Percentiles rank a stretch among this genome's conserved stretches.
Evolutionary conservation across 2,113 vertebrate species (phyloP).

Genomic region (Ctenodactylus gundi): DNA sequence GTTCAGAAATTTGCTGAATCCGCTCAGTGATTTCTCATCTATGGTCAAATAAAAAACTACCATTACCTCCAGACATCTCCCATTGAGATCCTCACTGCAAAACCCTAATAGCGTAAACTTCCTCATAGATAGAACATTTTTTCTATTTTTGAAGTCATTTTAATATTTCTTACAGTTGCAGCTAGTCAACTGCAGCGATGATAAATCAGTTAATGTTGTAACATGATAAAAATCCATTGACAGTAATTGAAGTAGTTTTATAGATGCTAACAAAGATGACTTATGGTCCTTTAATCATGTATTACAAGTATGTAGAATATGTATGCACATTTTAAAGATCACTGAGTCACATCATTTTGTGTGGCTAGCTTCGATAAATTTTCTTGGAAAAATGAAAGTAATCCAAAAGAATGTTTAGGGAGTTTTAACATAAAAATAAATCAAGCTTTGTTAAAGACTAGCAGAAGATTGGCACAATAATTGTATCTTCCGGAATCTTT

Average conservation of each 20-base stretch:
- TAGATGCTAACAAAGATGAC: background rate
- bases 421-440: background rate
- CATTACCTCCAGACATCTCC: background rate
- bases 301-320: background rate
- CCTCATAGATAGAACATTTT: background rate
- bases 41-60: background rate
- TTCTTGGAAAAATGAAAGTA: background rate
- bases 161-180: slow-evolving; percentile 22
- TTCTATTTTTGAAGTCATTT: slow-evolving; percentile 3
- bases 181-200: background rate
- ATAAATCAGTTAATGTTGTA: background rate
- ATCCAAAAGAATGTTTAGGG: background rate
- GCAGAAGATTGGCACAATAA: background rate
- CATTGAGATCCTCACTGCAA: background rate
- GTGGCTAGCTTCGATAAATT: background rate
- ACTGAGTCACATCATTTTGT: background rate
- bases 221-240: background rate
- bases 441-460: background rate
- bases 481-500: slow-evolving; percentile 12
- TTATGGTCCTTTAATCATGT: background rate
- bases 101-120: background rate
- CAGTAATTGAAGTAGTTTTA: background rate
- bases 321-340: background rate
- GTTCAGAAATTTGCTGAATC: slow-evolving; percentile 19
- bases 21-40: background rate